These are phyloP conservation scores for Spongilla lacustris DNA, from an alignment of 37 sponge, comb jelly and placozoan genomes.

Conservation along the genomic window DNA sequence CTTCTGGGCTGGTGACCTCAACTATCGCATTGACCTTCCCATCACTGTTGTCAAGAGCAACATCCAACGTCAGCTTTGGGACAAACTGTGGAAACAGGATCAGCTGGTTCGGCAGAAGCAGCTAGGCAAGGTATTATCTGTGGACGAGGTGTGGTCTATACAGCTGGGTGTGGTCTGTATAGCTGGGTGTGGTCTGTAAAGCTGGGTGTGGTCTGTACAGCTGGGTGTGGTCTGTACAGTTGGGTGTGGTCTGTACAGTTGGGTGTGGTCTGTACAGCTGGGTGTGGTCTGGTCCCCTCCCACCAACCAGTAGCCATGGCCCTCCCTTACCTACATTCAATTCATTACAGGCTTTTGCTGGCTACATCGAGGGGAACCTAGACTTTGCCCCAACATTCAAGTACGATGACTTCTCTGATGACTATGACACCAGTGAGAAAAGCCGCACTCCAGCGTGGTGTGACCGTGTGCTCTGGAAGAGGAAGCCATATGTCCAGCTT, in stretches of 20 bases:
- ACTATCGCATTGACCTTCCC: constrained; percentile 96
- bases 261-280: background rate
- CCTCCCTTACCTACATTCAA: background rate
- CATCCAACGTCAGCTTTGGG: constrained; percentile 68
- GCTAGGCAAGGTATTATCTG: constrained; percentile 48
- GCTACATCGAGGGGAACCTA: constrained; percentile 87
- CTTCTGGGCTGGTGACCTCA: constrained; percentile 99
- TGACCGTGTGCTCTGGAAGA: constrained; percentile 95
- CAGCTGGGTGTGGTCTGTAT: no score
- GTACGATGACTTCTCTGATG: constrained; percentile 96
- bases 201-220: no score
- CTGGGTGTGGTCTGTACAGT: no score
- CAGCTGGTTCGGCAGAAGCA: constrained; percentile 87
- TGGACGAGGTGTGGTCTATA: background rate
- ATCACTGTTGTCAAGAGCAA: constrained; percentile 71
- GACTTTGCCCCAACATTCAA: constrained; percentile 99
- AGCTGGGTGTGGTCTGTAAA: no score
- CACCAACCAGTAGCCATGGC: background rate
- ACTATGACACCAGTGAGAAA: constrained; percentile 99
- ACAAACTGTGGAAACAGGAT: constrained; percentile 72
- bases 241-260: background rate
- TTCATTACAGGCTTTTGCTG: constrained; percentile 82
- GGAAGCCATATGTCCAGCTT: constrained; percentile 10
- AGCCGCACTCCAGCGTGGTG: constrained; percentile 98
- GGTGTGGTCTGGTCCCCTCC: background rate